These are phyloP conservation scores for Boulengeromyrus knoepffleri DNA, from an alignment of 2,113 vertebrate genomes.

Conservation along the genomic window DNA sequence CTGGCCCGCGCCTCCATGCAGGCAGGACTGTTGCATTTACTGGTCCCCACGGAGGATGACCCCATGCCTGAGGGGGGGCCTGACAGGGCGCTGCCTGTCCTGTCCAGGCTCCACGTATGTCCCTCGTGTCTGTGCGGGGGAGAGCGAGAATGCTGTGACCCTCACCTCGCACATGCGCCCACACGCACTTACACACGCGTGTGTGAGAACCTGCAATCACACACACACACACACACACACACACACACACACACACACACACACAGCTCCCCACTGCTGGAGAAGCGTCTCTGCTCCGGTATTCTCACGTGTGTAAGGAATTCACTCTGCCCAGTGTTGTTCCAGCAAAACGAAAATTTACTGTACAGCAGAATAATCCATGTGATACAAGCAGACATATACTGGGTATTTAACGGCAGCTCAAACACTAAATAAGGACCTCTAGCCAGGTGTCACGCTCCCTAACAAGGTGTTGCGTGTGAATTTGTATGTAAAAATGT, in stretches of 20 bases:
- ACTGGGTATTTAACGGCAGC: background rate
- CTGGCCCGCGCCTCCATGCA: slow-evolving; percentile 80
- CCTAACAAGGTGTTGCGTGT: background rate
- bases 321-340: background rate
- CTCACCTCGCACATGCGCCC: background rate
- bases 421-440: background rate
- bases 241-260: background rate
- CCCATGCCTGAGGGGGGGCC: slow-evolving; percentile 90
- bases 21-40: slow-evolving; percentile 94
- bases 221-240: background rate
- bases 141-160: slow-evolving; percentile 10
- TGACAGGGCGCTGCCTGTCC: slow-evolving; percentile 86
- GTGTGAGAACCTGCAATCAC: background rate
- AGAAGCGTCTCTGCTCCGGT: background rate
- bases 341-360: background rate
- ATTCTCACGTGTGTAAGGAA: background rate
- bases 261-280: background rate
- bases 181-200: background rate
- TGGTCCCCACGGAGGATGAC: slow-evolving; percentile 92
- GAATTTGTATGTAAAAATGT: background rate
- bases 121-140: slow-evolving; percentile 76
- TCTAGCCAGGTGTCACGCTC: background rate
- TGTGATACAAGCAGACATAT: background rate
- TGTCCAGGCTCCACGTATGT: slow-evolving; percentile 94
- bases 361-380: background rate